phyloP scores from a whole-genome alignment of 1,140 invertebrate species.

The Rhyacophila brunnea region DNA sequence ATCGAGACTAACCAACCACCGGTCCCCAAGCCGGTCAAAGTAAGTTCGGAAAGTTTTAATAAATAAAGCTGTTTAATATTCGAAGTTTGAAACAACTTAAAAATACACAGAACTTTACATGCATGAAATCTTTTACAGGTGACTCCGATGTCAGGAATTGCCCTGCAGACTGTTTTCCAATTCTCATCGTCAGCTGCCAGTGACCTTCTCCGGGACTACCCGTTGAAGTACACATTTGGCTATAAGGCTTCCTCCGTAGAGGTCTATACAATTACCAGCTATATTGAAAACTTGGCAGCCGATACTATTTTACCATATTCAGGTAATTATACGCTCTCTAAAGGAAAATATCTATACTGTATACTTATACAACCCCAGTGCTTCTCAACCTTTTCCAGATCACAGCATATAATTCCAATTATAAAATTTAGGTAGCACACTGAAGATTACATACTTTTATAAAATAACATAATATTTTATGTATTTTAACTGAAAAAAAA shows the following conservation, averaged over 20 bases:
- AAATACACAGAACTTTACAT: too few relatives aligned
- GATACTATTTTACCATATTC: slow-evolving; percentile 31
- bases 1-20: slow-evolving; percentile 26
- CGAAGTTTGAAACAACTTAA: too few relatives aligned
- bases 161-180: slow-evolving; percentile 22
- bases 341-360: background rate
- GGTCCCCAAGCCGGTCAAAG: slow-evolving; percentile 12
- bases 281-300: slow-evolving; percentile 21
- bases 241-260: slow-evolving; percentile 18
- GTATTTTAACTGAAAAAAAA: too few relatives aligned
- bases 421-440: background rate
- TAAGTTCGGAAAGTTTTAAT: slow-evolving; percentile 5
- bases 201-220: slow-evolving; percentile 22
- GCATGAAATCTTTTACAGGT: slow-evolving; percentile 8
- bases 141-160: slow-evolving; percentile 19
- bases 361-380: background rate
- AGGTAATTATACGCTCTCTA: slow-evolving; percentile 1
- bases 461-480: too few relatives aligned
- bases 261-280: slow-evolving; percentile 11
- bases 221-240: slow-evolving; percentile 26
- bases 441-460: too few relatives aligned
- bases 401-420: background rate
- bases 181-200: slow-evolving; percentile 20
- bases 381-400: background rate
- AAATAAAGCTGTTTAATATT: too few relatives aligned